These are phyloP conservation scores for Busseola fusca DNA, from an alignment of 2,888 invertebrate species.

Conservation along the genomic window DNA sequence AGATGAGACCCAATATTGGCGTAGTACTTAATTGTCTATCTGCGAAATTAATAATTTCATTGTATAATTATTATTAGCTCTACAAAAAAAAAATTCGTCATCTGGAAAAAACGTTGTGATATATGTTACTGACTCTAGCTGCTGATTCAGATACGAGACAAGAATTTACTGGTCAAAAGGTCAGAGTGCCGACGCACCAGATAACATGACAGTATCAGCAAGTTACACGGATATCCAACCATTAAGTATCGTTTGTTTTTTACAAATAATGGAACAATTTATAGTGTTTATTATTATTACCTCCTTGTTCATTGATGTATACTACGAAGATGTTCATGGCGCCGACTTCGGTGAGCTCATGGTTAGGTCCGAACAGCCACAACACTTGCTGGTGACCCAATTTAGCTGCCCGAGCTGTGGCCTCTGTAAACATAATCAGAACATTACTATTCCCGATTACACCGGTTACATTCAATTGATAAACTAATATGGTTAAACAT, in stretches of 20 bases:
- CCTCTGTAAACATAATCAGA: constrained; percentile 79
- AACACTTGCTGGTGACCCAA: constrained; percentile 97
- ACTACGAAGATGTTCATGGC: constrained; percentile 99
- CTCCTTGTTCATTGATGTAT: constrained; percentile 96
- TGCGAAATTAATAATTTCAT: too few species aligned
- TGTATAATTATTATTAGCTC: too few species aligned
- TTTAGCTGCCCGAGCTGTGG: constrained; percentile 93
- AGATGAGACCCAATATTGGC: too few species aligned
- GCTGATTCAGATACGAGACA: constrained; percentile 82
- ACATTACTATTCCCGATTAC: constrained; percentile 42
- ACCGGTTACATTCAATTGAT: constrained; percentile 40
- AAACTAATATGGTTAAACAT: constrained; percentile 31
- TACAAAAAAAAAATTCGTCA: too few species aligned
- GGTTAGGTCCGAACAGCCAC: constrained; percentile 98
- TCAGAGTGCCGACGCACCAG: constrained; percentile 72
- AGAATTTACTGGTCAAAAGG: constrained; percentile 84
- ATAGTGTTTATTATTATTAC: constrained; percentile 88
- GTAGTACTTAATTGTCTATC: too few species aligned
- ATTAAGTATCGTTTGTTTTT: constrained; percentile 61
- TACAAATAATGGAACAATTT: constrained; percentile 33
- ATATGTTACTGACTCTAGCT: constrained; percentile 79
- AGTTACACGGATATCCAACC: constrained; percentile 71
- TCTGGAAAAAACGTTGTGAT: too few species aligned
- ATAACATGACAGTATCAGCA: constrained; percentile 77
- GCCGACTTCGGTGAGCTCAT: constrained; percentile 98